Conservation (phyloP, 1,140 invertebrate species). For the Bombus pascuorum region DNA sequence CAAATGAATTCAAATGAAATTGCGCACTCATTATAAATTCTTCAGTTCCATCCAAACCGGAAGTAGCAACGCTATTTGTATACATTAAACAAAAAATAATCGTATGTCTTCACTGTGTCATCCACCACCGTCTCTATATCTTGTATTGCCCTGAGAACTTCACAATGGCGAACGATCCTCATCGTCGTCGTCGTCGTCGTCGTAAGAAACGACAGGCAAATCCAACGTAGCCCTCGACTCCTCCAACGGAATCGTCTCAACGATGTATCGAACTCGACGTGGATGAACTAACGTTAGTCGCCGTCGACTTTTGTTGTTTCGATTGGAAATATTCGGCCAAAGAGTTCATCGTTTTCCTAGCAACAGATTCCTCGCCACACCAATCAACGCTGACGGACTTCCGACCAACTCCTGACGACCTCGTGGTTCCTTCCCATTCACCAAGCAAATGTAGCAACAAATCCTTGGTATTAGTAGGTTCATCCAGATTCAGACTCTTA, state of each 20-base stretch:
- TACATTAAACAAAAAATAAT: background rate
- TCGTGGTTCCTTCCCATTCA: slow-evolving; percentile 86
- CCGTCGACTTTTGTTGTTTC: slow-evolving; percentile 72
- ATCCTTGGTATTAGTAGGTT: slow-evolving; percentile 86
- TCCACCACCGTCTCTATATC: background rate
- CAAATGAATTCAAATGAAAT: slow-evolving; percentile 17
- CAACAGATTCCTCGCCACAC: slow-evolving; percentile 77
- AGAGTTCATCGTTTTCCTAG: slow-evolving; percentile 80
- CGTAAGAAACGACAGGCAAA: background rate
- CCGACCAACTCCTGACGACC: slow-evolving; percentile 61
- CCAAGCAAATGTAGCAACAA: slow-evolving; percentile 87
- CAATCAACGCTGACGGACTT: slow-evolving; percentile 80
- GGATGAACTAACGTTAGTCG: slow-evolving; percentile 30
- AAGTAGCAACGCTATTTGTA: background rate
- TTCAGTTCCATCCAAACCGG: background rate
- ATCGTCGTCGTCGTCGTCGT: background rate
- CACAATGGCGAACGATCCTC: background rate
- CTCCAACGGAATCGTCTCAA: slow-evolving; percentile 41
- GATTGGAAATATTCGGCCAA: slow-evolving; percentile 80
- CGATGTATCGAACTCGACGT: slow-evolving; percentile 66
- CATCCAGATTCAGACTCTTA: slow-evolving; percentile 77
- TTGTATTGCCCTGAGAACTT: slow-evolving; percentile 8
- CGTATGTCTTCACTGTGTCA: background rate
- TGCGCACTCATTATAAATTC: background rate
- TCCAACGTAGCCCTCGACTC: background rate